Evolutionary conservation across 2,797 vertebrate genomes (phyloP).

Genomic region (Uromys caudimaculatus): DNA sequence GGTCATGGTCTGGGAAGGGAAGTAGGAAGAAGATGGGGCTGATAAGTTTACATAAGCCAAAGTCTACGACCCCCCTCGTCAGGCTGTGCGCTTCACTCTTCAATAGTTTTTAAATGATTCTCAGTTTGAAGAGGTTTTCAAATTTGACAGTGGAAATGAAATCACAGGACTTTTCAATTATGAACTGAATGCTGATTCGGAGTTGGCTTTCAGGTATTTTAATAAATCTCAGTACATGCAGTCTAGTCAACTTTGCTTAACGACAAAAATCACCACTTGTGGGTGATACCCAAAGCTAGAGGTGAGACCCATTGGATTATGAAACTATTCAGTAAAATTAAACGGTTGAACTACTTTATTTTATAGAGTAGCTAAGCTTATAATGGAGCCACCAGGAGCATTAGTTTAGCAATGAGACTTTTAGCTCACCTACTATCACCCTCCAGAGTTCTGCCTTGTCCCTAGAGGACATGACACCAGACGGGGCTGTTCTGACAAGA

Average conservation of each 20-base stretch:
- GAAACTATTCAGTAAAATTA: slow-evolving; percentile 4
- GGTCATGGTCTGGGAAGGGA: neutral
- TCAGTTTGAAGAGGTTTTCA: slow-evolving; percentile 6
- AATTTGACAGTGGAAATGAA: neutral
- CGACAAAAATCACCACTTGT: neutral
- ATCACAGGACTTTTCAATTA: neutral
- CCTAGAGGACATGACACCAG: neutral
- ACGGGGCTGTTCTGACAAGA: neutral
- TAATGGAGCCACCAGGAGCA: neutral
- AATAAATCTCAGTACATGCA: neutral
- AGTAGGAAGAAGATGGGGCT: too few species aligned
- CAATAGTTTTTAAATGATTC: neutral
- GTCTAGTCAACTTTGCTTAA: neutral
- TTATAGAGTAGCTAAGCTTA: neutral
- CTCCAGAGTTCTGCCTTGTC: neutral
- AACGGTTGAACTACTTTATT: neutral
- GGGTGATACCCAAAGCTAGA: neutral
- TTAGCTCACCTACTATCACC: neutral
- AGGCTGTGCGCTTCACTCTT: too few species aligned
- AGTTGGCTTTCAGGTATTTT: neutral
- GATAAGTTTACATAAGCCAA: accelerated
- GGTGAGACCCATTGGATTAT: neutral
- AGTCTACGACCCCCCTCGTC: neutral
- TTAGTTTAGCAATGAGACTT: neutral
- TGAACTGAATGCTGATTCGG: neutral